Evolutionary conservation across 2,113 vertebrate species (phyloP), one percentile per base, ranked within the genome.

Genomic region (Macrotis lagotis): DNA sequence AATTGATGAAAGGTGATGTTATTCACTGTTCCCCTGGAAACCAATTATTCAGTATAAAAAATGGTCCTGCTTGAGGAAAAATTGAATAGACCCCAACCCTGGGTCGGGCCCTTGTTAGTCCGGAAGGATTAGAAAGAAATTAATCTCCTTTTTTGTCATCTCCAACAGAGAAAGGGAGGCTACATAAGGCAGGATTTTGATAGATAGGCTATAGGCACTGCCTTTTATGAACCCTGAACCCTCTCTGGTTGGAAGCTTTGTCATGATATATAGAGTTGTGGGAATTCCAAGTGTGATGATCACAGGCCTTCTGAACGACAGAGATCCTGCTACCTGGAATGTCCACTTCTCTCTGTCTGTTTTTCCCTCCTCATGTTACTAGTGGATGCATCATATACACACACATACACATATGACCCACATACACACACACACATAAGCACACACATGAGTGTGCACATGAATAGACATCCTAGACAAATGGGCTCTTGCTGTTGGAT

Each of bases 41-140:
- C 97, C 96, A 97, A 93, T 93, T 98, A 95, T 92, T 97, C 88
- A 48, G 90, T 94, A 44, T 97, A 97, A 98, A 97, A 98, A 98
- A 98, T 97, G 98, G 96, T 97, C 97, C 92, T 96, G 95, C 95
- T 97, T 91, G 50, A 97, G 98, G 97, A 96, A 96, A 97, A 97
- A 94, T 50, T 51, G 96, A 98, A 97, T 97, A 98, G 98, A 97
- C 96, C 98, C 49, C 94, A 97, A 88, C 59, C 94, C 2, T 2
- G 55, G 98, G 98, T 98, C 98, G 98, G 97, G 96, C 96, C 97
- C 96, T 98, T 98, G 97, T 98, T 98, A 92, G 92, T 96, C 97
- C 96, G 93, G 97, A 98, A 98, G 97, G 94, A 98, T 97, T 97
- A 97, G 97, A 98, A 97, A 97, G 97, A 98, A 98, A 98, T 98